Conservation (phyloP, 2,113 vertebrate genomes). For the Zonotrichia leucophrys region DNA sequence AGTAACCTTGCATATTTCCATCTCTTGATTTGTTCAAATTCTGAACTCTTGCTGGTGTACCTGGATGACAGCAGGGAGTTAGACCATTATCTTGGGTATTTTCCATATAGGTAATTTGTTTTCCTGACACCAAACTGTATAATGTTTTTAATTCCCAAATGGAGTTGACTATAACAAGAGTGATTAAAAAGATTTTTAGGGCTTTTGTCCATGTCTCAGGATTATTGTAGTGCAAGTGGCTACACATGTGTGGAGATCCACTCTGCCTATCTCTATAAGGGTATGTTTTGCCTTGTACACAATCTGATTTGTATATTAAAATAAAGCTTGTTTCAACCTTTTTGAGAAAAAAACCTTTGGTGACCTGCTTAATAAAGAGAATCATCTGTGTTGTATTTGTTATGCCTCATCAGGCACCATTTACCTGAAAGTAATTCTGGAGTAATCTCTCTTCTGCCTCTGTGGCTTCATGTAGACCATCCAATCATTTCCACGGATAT, state of each 20-base stretch:
- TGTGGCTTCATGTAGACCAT: background rate
- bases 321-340: slow-evolving; percentile 48
- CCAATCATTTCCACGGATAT: background rate
- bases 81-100: background rate
- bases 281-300: slow-evolving; percentile 21
- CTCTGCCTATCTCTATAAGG: background rate
- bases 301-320: slow-evolving; percentile 28
- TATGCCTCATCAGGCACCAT: background rate
- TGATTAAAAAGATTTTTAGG: background rate
- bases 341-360: background rate
- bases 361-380: background rate
- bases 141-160: background rate
- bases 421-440: background rate
- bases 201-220: background rate
- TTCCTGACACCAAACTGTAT: background rate
- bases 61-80: background rate
- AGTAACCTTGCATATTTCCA: background rate
- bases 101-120: background rate
- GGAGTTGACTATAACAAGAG: background rate
- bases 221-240: background rate
- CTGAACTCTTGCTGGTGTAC: background rate
- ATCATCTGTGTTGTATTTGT: background rate
- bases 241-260: background rate
- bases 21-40: background rate
- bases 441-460: background rate